These are phyloP conservation scores for Lucinisca nassula DNA, from an alignment of 2,888 invertebrate genomes.

Conservation along the genomic window DNA sequence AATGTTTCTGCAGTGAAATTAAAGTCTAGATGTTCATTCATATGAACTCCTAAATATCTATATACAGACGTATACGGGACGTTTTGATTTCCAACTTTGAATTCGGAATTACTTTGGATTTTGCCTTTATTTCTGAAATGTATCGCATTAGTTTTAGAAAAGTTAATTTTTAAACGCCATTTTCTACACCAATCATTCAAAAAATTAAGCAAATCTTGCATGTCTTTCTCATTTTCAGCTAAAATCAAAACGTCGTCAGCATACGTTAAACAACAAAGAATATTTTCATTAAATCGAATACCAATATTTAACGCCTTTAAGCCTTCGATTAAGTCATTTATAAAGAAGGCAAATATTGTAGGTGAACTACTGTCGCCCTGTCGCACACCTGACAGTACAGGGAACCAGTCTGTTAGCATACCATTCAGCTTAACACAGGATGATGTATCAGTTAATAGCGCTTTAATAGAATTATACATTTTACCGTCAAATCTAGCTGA, in stretches of 20 bases:
- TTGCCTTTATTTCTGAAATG: no score
- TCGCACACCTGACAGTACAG: slow-evolving; percentile 3
- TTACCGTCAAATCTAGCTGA: slow-evolving; percentile 14
- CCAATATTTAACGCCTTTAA: no score
- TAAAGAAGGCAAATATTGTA: slow-evolving; percentile 30
- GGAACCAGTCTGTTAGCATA: slow-evolving; percentile 2
- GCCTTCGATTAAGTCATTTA: slow-evolving; percentile 29
- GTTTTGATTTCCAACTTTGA: background rate
- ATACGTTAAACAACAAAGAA: slow-evolving; percentile 19
- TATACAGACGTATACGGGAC: background rate
- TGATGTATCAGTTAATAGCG: background rate
- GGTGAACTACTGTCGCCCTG: no score
- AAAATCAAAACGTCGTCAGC: slow-evolving; percentile 19
- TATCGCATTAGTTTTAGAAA: no score
- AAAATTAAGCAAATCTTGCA: background rate
- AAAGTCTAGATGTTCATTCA: background rate
- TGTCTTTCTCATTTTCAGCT: background rate
- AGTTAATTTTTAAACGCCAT: no score
- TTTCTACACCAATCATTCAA: slow-evolving; percentile 10
- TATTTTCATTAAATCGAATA: no score
- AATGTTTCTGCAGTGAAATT: background rate
- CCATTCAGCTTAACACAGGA: slow-evolving; percentile 7
- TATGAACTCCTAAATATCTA: slow-evolving; percentile 23
- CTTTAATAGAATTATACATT: slow-evolving; percentile 15
- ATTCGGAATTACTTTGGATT: no score